Evolutionary conservation across 2,888 invertebrate genomes (phyloP), one percentile per base, ranked within the genome.

Genomic region (Omphaloscelis lunosa): DNA sequence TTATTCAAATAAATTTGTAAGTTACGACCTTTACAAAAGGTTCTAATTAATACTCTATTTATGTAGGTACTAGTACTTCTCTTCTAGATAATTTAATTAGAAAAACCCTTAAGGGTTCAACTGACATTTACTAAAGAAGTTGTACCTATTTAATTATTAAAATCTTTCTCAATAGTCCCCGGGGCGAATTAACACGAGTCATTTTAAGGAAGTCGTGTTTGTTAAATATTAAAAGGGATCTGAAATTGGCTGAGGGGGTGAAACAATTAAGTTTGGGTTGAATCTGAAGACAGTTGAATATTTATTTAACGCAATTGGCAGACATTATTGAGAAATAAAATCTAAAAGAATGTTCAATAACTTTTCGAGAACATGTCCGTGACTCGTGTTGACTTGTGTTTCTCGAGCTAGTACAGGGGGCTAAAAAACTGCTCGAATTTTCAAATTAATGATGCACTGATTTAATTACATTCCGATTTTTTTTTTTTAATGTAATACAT

Each of bases 41-140:
- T 23, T 1, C 0, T 41, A 39, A 68, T 34, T 34, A 53, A 69
- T 59, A 48, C 1, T 23, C 8, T 23, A 63, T 56, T 53, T n/a
- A 41, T 20, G 3, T 58, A 41, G n/a, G 3, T 58, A 9, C 48
- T 15, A 23, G 11, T 65, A n/a, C 20, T 3, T 27, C 7, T 72
- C 29, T 73, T 39, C 8, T 3, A 48, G 48, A 41, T 67, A 59
- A 75, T 81, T 71, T 53, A 51, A 68, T 82, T 65, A 77, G 3
- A 7, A 17, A 48, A 53, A 39, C 20, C 41, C 67, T 20, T 45
- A 17, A 20, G 27, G 58, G 23, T 34, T 51, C 3, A n/a, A 41
- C 65, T 34, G 75, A 75, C 65, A 56, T 65, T 80, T 34, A 66
- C 15, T 20, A 23, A 81, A 61, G 34, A 66, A 66, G 70, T 23